phyloP scores from a whole-genome alignment of 2,113 vertebrate species.

The Atrichornis clamosus region DNA sequence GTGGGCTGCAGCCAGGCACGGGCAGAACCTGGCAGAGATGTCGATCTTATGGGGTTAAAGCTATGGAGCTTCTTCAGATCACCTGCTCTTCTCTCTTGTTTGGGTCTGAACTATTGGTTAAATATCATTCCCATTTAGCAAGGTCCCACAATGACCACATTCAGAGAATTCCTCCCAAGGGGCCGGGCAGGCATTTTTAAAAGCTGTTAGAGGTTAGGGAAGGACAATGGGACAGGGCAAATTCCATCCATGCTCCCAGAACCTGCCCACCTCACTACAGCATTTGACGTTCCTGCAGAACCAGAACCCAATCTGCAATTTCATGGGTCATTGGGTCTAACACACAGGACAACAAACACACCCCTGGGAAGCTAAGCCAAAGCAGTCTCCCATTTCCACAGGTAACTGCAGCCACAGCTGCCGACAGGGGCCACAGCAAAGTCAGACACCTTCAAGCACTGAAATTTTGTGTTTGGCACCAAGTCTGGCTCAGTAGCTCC shows the following conservation, averaged over 20 bases:
- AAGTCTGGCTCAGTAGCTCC: not conserved
- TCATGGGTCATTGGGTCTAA: not conserved
- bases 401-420: not conserved
- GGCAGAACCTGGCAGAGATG: not conserved
- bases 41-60: not conserved
- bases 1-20: not conserved
- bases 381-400: accelerated
- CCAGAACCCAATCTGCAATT: not conserved
- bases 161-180: not conserved
- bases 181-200: not conserved
- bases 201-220: not conserved
- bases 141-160: not conserved
- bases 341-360: not conserved
- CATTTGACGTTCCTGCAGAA: not conserved
- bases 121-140: not conserved
- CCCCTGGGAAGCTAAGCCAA: not conserved
- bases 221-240: not conserved
- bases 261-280: not conserved
- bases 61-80: not conserved
- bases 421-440: not conserved
- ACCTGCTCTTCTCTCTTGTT: not conserved
- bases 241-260: not conserved
- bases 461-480: not conserved
- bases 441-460: not conserved
- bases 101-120: not conserved